phyloP scores from a whole-genome alignment of 2,113 vertebrate genomes.

The Nesoenas mayeri region DNA sequence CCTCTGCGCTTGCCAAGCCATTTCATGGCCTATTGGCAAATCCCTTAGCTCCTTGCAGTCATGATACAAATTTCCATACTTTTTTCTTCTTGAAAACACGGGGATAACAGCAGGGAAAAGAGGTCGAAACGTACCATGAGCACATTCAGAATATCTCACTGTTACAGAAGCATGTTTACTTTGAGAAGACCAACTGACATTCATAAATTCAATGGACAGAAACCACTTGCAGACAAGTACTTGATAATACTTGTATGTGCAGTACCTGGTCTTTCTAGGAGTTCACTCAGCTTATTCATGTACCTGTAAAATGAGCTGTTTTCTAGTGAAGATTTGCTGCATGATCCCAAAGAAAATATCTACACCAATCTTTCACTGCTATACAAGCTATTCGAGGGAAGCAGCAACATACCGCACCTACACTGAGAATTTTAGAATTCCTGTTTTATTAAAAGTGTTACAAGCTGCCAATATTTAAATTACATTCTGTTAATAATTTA shows the following conservation, averaged over 20 bases:
- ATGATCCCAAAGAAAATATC: conserved; percentile 14
- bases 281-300: neutral
- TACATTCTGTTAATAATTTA: conserved; percentile 25
- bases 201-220: conserved; percentile 36
- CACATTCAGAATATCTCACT: conserved; percentile 42
- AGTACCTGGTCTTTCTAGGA: neutral
- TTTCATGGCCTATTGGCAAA: conserved; percentile 43
- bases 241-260: conserved; percentile 41
- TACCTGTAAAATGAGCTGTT: neutral
- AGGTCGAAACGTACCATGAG: neutral
- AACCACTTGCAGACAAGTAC: conserved; percentile 16
- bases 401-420: conserved; percentile 48
- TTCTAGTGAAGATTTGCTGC: conserved; percentile 24
- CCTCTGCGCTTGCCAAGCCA: neutral
- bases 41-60: conserved; percentile 5
- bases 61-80: neutral
- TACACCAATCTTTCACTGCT: conserved; percentile 23
- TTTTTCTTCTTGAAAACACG: neutral
- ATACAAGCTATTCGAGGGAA: neutral
- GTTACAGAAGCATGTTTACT: conserved; percentile 38
- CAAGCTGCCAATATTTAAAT: neutral
- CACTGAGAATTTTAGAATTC: conserved; percentile 47
- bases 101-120: neutral
- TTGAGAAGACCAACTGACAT: conserved; percentile 23
- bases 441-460: conserved; percentile 70